Evolutionary conservation across 2,797 vertebrate species (phyloP), one percentile per base, ranked within the genome.

Genomic region (Danio jaintianensis): DNA sequence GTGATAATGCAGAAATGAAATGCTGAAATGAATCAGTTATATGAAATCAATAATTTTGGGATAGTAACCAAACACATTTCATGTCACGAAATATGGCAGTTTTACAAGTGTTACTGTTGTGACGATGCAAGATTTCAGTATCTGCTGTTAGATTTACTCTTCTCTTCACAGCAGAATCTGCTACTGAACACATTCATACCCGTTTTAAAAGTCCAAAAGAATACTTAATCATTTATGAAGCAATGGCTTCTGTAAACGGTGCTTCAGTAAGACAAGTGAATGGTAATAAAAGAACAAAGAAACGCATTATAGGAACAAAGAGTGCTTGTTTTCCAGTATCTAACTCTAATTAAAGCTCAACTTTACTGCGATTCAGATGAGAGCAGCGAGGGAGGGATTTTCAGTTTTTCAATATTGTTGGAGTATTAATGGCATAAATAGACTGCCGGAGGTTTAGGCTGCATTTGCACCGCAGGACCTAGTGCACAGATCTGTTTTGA

Each of bases 271-370:
- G 16, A 42, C 36, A 36, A 69, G 29, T 69, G 40, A 69, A 69
- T 16, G 15, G 13, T 62, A 18, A 18, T 66, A 58, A 73, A 58
- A n/a, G 40, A 73, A 73, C 70, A 59, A 73, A 73, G 70, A 73
- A 56, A 47, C 8, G 53, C 53, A 29, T 29, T 58, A 7, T 47
- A 16, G 70, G 20, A 73, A 58, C 70, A 73, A 73, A 73, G 70
- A 59, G 12, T 58, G 68, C 52, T 13, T 71, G 68, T 71, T 42
- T 72, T 58, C 38, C 70, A 42, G 53, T 73, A n/a, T 72, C 69
- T 43, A 71, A 43, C 69, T 45, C 18, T 58, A 58, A 45, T 55
- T 42, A 45, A 58, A 29, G 52, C 38, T 58, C 43, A 45, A 22
- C 20, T 43, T 43, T 56, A 29, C 42, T 43, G 38, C 58, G 55